Conservation (phyloP, 2,113 vertebrate species). For the Scortum barcoo region DNA sequence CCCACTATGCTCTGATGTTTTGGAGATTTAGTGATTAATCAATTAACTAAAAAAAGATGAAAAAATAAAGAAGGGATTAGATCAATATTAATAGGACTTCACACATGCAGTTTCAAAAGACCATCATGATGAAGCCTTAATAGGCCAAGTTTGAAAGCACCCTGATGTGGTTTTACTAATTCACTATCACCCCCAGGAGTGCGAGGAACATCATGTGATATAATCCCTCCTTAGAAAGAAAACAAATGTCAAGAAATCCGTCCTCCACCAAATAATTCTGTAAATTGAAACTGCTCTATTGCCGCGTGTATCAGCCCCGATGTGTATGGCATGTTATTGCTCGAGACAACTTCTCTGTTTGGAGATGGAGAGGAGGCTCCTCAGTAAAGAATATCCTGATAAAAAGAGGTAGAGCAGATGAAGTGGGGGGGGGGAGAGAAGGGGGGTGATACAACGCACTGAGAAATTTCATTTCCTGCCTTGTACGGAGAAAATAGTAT, state of each 20-base stretch:
- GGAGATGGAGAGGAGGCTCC: conserved; percentile 61
- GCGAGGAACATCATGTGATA: conserved; percentile 51
- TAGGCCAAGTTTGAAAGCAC: conserved; percentile 1
- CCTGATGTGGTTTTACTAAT: conserved; percentile 25
- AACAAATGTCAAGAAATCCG: conserved; percentile 46
- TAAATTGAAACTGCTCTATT: conserved; percentile 84
- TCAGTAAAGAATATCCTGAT: conserved; percentile 79
- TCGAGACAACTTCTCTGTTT: conserved; percentile 71
- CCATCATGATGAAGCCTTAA: background rate
- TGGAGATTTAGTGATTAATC: background rate
- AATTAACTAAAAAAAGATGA: background rate
- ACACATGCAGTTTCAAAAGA: too few relatives aligned
- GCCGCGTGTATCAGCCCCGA: conserved; percentile 60
- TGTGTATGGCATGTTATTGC: conserved; percentile 75
- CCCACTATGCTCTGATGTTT: background rate
- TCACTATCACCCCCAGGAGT: conserved; percentile 24
- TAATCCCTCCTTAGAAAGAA: conserved; percentile 50
- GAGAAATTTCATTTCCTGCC: conserved; percentile 98
- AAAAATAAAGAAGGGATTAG: too few relatives aligned
- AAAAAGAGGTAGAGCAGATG: conserved; percentile 80
- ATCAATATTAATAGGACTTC: too few relatives aligned
- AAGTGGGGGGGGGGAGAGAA: conserved; percentile 12
- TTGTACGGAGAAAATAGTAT: conserved; percentile 91
- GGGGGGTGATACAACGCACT: conserved; percentile 63
- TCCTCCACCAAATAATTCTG: conserved; percentile 74